Percentiles rank a stretch among this genome's conserved stretches.
phyloP scores from a whole-genome alignment of 2,888 invertebrate species.

The Eucera pruinosa region DNA sequence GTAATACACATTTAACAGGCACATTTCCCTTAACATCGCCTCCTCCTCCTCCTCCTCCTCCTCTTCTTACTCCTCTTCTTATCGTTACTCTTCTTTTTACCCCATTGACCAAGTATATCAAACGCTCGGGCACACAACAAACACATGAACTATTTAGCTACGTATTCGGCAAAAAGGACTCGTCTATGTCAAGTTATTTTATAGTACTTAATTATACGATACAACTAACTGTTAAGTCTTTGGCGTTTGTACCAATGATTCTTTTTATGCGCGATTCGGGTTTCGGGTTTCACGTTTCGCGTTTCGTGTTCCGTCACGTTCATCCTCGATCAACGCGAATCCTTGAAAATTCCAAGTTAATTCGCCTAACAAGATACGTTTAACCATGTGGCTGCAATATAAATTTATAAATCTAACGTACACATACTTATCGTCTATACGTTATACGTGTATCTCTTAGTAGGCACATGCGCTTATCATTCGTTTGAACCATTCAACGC shows the following conservation, averaged over 20 bases:
- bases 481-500: slow-evolving; percentile 4
- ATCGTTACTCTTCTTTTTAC: neutral
- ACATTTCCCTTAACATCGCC: slow-evolving; percentile 15
- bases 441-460: slow-evolving; percentile 31
- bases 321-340: slow-evolving; percentile 27
- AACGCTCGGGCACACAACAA: slow-evolving; percentile 40
- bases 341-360: slow-evolving; percentile 25
- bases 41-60: neutral
- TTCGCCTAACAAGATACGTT: slow-evolving; percentile 30
- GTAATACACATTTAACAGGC: slow-evolving; percentile 50
- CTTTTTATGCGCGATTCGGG: slow-evolving; percentile 22
- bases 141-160: slow-evolving; percentile 46
- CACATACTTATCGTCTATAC: slow-evolving; percentile 32
- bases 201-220: slow-evolving; percentile 68
- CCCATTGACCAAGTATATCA: slow-evolving; percentile 16
- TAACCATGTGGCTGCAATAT: slow-evolving; percentile 27
- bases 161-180: slow-evolving; percentile 40
- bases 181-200: slow-evolving; percentile 40
- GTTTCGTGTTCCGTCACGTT: slow-evolving; percentile 5
- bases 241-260: slow-evolving; percentile 82
- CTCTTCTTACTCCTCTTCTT: neutral
- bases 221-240: slow-evolving; percentile 80
- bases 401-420: slow-evolving; percentile 14
- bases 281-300: no score
- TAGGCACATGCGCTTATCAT: slow-evolving; percentile 32